Conservation (phyloP, 2,888 invertebrate species). For the Tenodera sinensis region DNA sequence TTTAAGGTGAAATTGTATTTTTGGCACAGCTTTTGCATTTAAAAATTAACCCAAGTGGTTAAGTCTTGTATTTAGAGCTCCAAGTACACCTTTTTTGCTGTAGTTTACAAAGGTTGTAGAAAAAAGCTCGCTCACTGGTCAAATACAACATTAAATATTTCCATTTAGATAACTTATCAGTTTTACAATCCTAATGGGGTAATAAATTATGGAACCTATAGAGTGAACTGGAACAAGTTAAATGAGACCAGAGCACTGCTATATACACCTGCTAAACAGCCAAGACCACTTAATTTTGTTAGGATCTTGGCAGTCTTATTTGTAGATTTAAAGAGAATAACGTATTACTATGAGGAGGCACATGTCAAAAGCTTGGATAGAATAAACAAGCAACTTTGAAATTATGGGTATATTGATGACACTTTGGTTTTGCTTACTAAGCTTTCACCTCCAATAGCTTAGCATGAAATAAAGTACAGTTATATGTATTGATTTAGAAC, state of each 20-base stretch:
- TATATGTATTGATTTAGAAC: no score
- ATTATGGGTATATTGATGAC: no score
- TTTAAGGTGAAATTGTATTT: no score
- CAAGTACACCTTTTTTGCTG: background rate
- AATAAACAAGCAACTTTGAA: no score
- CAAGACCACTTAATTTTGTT: background rate
- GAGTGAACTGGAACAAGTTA: background rate
- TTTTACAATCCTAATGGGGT: slow-evolving; percentile 1
- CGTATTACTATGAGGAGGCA: no score
- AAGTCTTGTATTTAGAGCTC: background rate
- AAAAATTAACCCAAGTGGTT: background rate
- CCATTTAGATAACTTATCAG: background rate
- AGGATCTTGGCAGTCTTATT: no score
- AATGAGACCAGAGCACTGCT: background rate
- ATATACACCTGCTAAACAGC: background rate
- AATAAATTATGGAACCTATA: background rate
- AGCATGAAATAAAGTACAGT: no score
- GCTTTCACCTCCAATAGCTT: no score
- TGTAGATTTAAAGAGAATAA: no score
- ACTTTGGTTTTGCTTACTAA: no score
- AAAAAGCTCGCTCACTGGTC: background rate
- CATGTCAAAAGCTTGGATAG: no score
- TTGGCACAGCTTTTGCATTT: background rate
- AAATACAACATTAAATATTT: background rate
- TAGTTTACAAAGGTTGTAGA: background rate